Percentiles rank a stretch among this genome's conserved stretches.
These are phyloP conservation scores for Vulpes vulpes DNA, from an alignment of 2,113 vertebrate species.

Conservation along the genomic window DNA sequence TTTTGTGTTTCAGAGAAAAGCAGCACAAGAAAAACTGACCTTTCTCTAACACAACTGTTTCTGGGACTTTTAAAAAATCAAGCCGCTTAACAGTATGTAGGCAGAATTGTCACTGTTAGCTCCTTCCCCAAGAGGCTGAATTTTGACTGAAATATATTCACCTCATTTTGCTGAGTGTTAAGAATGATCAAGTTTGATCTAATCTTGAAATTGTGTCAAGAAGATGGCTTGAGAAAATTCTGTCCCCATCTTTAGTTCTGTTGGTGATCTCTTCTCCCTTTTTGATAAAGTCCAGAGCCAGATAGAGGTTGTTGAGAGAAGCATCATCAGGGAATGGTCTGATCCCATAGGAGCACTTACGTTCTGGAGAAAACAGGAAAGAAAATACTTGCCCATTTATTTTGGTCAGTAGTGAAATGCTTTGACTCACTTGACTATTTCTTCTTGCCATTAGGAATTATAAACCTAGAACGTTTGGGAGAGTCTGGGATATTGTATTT, in stretches of 20 bases:
- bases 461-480: not conserved
- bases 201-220: conserved; percentile 57
- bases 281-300: not conserved
- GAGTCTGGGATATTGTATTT: not conserved
- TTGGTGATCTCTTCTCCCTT: not conserved
- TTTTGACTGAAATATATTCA: conserved; percentile 70
- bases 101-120: conserved; percentile 58
- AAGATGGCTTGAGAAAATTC: conserved; percentile 48
- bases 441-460: not conserved
- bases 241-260: not conserved
- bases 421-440: not conserved
- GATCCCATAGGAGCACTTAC: not conserved
- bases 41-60: not conserved
- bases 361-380: conserved; percentile 75
- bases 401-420: not conserved
- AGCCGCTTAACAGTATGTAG: not conserved
- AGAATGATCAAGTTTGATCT: conserved; percentile 68
- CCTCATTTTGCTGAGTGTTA: conserved; percentile 72
- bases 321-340: conserved; percentile 52
- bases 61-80: conserved; percentile 50
- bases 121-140: conserved; percentile 68
- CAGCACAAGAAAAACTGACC: not conserved
- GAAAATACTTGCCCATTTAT: not conserved
- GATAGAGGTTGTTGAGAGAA: not conserved
- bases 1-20: conserved; percentile 39